Conservation (phyloP, 2,113 vertebrate species). For the Coptodon rendalli region DNA sequence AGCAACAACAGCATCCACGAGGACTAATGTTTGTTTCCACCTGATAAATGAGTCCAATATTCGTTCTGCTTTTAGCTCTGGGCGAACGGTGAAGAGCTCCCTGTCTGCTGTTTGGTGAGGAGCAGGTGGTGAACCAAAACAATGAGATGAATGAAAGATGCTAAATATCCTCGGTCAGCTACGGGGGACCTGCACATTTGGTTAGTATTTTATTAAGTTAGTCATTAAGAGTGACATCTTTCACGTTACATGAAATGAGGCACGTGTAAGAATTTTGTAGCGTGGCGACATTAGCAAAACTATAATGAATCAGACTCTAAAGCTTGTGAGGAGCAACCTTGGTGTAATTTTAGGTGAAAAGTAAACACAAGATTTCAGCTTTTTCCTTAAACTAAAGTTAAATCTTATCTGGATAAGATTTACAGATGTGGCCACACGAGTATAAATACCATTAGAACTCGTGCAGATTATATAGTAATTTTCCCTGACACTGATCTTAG, state of each 20-base stretch:
- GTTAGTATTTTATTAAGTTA: not conserved
- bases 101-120: not conserved
- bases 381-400: not conserved
- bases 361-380: not conserved
- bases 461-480: fast-evolving
- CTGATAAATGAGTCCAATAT: not conserved
- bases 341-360: not conserved
- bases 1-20: not conserved
- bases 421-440: not conserved
- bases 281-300: not conserved
- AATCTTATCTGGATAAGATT: not conserved
- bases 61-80: not conserved
- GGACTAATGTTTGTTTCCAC: not conserved
- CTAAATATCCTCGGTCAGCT: not conserved
- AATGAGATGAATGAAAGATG: not conserved
- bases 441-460: not conserved
- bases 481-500: not conserved
- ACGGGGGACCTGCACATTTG: fast-evolving
- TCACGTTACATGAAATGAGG: no score
- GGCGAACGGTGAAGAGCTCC: not conserved
- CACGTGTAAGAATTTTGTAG: not conserved
- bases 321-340: not conserved
- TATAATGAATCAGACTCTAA: not conserved
- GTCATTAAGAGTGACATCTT: fast-evolving
- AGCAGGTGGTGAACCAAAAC: not conserved